These are phyloP conservation scores for Lordiphosa mommai DNA, from an alignment of 1,140 invertebrate species.

Conservation along the genomic window DNA sequence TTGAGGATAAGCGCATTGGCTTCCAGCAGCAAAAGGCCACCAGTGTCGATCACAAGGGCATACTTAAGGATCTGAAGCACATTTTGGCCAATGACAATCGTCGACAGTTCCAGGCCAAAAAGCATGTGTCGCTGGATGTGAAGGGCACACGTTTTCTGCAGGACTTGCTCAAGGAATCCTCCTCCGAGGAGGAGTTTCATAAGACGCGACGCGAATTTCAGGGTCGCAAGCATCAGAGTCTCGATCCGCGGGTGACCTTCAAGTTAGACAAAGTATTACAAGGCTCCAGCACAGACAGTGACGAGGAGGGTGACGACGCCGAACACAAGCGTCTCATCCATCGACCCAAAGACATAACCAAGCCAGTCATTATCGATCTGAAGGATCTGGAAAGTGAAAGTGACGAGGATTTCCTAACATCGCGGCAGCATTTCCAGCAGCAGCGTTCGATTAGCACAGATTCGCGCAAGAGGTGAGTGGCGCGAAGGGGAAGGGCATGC, in stretches of 20 bases:
- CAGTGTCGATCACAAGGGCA: conserved; percentile 78
- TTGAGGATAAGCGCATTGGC: conserved; percentile 67
- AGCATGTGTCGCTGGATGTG: conserved; percentile 76
- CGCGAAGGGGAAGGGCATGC: too few species aligned
- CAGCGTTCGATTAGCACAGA: conserved; percentile 77
- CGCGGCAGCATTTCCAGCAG: conserved; percentile 71
- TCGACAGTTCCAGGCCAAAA: conserved; percentile 75
- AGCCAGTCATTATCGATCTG: conserved; percentile 77
- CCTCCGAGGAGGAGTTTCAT: conserved; percentile 76
- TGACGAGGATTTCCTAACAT: conserved; percentile 70
- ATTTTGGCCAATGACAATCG: conserved; percentile 74
- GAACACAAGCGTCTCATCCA: conserved; percentile 75
- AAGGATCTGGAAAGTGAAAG: conserved; percentile 78
- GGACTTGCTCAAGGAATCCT: conserved; percentile 73
- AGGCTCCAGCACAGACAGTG: conserved; percentile 71
- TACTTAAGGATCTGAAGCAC: conserved; percentile 74
- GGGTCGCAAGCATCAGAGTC: conserved; percentile 77
- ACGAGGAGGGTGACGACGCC: conserved; percentile 73
- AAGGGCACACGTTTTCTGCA: conserved; percentile 69
- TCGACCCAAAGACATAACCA: conserved; percentile 76
- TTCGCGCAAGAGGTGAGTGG: conserved; percentile 74
- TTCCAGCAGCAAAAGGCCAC: conserved; percentile 78
- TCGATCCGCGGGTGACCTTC: conserved; percentile 75
- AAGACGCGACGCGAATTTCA: conserved; percentile 76
- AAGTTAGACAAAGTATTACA: conserved; percentile 76